Conservation (phyloP, 2,888 invertebrate genomes). For the Chrysodeixis includens region DNA sequence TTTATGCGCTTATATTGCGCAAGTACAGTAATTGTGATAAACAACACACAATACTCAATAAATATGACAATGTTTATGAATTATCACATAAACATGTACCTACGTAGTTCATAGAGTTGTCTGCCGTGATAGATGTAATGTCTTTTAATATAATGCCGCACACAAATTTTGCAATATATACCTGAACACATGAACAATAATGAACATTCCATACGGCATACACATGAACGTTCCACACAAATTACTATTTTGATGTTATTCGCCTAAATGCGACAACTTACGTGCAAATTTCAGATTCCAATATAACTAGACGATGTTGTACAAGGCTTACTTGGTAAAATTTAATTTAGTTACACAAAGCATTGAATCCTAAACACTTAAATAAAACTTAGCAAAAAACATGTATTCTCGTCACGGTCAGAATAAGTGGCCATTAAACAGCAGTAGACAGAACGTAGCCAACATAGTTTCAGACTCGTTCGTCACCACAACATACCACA, state of each 20-base stretch:
- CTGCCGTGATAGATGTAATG: slow-evolving; percentile 20
- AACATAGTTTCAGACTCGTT: slow-evolving; percentile 16
- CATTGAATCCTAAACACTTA: neutral
- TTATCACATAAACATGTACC: slow-evolving; percentile 30
- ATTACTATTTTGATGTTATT: no score
- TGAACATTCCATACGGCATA: no score
- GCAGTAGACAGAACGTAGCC: slow-evolving; percentile 13
- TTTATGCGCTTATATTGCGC: slow-evolving; percentile 37
- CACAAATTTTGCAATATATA: neutral
- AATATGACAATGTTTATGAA: slow-evolving; percentile 37
- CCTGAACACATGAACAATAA: neutral
- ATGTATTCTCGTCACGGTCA: neutral
- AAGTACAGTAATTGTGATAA: slow-evolving; percentile 30
- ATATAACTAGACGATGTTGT: no score
- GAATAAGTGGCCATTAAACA: slow-evolving; percentile 8
- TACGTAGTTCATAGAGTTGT: slow-evolving; percentile 31
- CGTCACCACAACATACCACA: slow-evolving; percentile 14
- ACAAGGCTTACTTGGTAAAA: no score
- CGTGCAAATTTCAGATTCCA: no score
- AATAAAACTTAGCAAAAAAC: neutral
- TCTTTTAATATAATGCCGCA: neutral
- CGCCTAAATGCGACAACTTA: no score
- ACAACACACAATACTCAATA: slow-evolving; percentile 26
- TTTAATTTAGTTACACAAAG: neutral
- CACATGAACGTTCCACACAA: no score